Base-by-base conservation (phyloP, 2,113 vertebrate species). In the Tragelaphus strepsiceros region DNA sequence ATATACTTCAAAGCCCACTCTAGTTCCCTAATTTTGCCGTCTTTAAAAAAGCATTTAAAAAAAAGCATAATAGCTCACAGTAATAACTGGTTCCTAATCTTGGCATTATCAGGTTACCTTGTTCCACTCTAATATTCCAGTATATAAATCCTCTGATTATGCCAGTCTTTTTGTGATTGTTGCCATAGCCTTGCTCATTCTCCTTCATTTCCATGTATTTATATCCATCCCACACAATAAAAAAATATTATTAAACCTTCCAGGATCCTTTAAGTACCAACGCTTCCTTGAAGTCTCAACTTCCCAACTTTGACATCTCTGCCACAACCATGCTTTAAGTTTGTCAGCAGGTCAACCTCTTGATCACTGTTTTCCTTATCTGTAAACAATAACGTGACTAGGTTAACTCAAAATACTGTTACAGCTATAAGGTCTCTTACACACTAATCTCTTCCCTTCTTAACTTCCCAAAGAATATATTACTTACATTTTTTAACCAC, bases 371-470 rank as follows among this genome's bases (percentile, higher is more conserved):
- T 93, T 88, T 43, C 54, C 46, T 91, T 35, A 86, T 10, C 26
- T 61, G 10, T 53, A 93, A 94, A 94, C 26, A 87, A 92, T 83
- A 83, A 54, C 19, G 51, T 58, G 13, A 90, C 81, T 51, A 91
- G 13, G 22, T 94, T 82, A 85, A 93, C 88, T 89, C n/a, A 92
- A 84, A 97, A 93, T 49, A 81, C 56, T 85, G 26, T 91, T 95
- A 17, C 51, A 89, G 39, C 56, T 78, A 56, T 94, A 86, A 92
- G 88, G 89, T 53, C 19, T 94, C 46, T 80, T 84, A 67, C 3
- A 90, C 17, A 90, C 2, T 87, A 62, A 96, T 74, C 32, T 96
- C 54, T 91, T 92, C 83, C n/a, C 26, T 90, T 46, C 26, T 90
- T 49, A 93, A 90, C n/a, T 49, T 95, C 51, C 64, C 32, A 62